Base-by-base conservation (phyloP, 2,113 vertebrate species). In the Butorides virescens region DNA sequence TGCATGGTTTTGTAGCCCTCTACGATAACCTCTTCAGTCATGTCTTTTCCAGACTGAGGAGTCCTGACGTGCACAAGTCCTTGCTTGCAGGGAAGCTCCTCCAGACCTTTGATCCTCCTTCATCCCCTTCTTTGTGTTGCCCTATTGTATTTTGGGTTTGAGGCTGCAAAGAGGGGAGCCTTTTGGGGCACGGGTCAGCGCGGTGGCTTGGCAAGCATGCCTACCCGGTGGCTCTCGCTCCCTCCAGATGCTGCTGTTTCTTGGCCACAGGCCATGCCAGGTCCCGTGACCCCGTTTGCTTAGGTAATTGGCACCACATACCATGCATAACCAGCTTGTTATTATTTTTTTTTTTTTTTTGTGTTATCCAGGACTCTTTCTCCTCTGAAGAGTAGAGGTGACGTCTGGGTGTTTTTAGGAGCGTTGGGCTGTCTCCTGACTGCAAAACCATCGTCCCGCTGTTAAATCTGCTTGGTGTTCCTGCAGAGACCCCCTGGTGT, bases 51-150 rank as follows among this genome's bases (percentile, higher is more conserved):
- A 89, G 52, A 13, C 61, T 53, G 86, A 65, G 77, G n/a, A 61
- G 36, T 32, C 65, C 61, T 85, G 36, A 16, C 0, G 0, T 67
- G 32, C 42, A 34, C 85, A 86, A 91, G 93, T 63, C 73, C 73
- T 87, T 67, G 85, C 95, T 85, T 93, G 92, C 47, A 90, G n/a
- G 66, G 56, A 63, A 59, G 42, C 56, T 90, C n/a, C 44, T 84
- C 23, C 62, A 94, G 82, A 76, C n/a, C 71, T 95, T 93, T 86
- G 95, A 94, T 92, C 82, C 62, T 92, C 74, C 23, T 93, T 68
- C 74, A 75, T 49, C 53, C 46, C 42, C 2, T 87, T 88, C 78
- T 92, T 58, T 0, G 0, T 9, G 12, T 63, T 95, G 61, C 52
- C 56, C 52, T 65, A 27, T 44, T 73, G 8, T 23, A 23, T 73